Evolutionary conservation across 1,140 invertebrate genomes (phyloP), one percentile per base, ranked within the genome.

Genomic region (Bombus pyrosoma): DNA sequence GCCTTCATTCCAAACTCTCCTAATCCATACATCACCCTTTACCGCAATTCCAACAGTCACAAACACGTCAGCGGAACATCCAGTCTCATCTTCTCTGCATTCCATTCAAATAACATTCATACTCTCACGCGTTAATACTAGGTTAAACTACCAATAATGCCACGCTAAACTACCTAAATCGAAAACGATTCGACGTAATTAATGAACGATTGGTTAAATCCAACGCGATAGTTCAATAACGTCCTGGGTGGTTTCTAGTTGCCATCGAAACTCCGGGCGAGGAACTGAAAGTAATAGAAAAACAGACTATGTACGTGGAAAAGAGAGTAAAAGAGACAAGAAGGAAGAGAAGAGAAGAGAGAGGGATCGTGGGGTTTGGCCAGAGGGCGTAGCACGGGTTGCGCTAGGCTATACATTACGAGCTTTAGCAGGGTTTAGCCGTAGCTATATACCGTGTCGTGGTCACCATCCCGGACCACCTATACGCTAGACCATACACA

Each of bases 351-450:
- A 34, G 62, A 64, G 73, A 47, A 25, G 53, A 37, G 62, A 22
- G 62, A 57, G 59, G n/a, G 59, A 79, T 15, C 53, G 74, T 39
- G 34, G 87, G 81, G 83, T 88, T 86, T 82, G 89, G 87, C 81
- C 81, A 88, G 87, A 89, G 90, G 89, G 89, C 87, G 89, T 90
- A 91, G 86, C 86, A 90, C 86, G 89, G 87, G 89, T 88, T 91
- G 86, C 72, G 82, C 88, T 83, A 77, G 86, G 91, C 93, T 93
- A 93, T 93, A 93, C 91, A 93, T 93, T 93, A 93, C 90, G 90
- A 91, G 92, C 92, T 93, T 94, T 93, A 91, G 88, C 88, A 90
- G 92, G 90, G 91, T 91, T 92, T 92, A 93, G 90, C 90, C 84
- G 80, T 90, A 85, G 89, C 90, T 90, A 90, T 89, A 91, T 91